Conservation (phyloP, 2,888 invertebrate genomes). For the Himalopsyche tibetana region DNA sequence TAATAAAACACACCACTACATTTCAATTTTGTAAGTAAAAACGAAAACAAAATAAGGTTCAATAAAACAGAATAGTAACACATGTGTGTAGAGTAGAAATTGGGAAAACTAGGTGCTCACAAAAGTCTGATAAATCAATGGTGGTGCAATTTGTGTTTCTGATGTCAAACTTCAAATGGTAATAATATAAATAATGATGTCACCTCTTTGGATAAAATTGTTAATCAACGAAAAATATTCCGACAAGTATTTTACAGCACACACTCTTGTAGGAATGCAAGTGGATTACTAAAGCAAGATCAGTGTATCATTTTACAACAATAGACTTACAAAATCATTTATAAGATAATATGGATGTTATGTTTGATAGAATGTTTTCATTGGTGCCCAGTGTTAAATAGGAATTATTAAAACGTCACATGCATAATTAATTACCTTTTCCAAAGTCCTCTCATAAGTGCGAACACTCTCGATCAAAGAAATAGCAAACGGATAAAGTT, state of each 20-base stretch:
- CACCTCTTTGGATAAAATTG: too few species aligned
- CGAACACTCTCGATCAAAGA: constrained; percentile 98
- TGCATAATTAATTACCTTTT: constrained; percentile 84
- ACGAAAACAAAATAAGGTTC: background rate
- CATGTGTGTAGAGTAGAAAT: constrained; percentile 63
- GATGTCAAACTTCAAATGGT: constrained; percentile 49
- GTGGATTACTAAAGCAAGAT: too few species aligned
- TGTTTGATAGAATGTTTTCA: background rate
- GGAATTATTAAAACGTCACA: background rate
- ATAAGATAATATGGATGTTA: too few species aligned
- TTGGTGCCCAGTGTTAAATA: background rate
- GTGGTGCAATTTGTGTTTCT: constrained; percentile 69
- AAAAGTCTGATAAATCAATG: constrained; percentile 70
- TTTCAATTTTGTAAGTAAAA: background rate
- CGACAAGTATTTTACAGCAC: too few species aligned
- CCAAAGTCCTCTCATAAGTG: constrained; percentile 97
- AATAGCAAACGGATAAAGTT: constrained; percentile 98
- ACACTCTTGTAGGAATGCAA: too few species aligned
- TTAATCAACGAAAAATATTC: too few species aligned
- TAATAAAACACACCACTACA: constrained; percentile 28
- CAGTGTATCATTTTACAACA: too few species aligned
- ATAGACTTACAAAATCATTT: too few species aligned
- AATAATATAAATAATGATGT: too few species aligned
- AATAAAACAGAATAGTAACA: constrained; percentile 59
- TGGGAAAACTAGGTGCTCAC: constrained; percentile 71